Evolutionary conservation across 2,113 vertebrate species (phyloP), one percentile per base, ranked within the genome.

Genomic region (Perca flavescens): DNA sequence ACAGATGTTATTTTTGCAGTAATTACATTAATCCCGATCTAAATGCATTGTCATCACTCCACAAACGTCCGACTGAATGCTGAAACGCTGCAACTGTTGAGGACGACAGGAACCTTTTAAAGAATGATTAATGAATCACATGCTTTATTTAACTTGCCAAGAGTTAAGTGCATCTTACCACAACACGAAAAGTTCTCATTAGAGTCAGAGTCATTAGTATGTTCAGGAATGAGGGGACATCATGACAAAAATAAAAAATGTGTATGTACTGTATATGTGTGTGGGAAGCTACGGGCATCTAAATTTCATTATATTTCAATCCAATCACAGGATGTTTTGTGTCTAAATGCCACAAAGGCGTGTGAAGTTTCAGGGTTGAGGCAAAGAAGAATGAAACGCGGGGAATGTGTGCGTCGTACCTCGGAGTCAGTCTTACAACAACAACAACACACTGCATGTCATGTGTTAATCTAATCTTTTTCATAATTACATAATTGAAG

Each of bases 401-500:
- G 56, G 21, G 13, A 66, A 21, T 25, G 57, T 34, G 70, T 28
- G 43, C 9, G 10, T 12, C 9, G 13, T 69, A 25, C 68, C 66
- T 65, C 70, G 14, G 57, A 79, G 84, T 66, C 75, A 78, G 62
- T 28, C 54, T 69, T 12, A 36, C 36, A 53, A 65, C 58, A 69
- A 36, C 36, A 69, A 57, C 82, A 83, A 71, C 64, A 71, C 50
- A 25, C 47, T 49, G 60, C 43, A 67, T 72, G 63, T 71, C 62
- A 58, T 72, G 78, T 49, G 66, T 82, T 88, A 67, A 90, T 83
- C 68, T 74, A 80, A 77, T 85, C 85, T 50, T 77, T 79, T 64
- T 90, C 80, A 80, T 67, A 83, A 88, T 87, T 84, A 77, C 83
- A 92, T 93, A 84, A 93, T 92, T 91, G 73, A 91, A 88, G 81